Evolutionary conservation across 2,113 vertebrate genomes (phyloP), one percentile per base, ranked within the genome.

Genomic region (Murina feae): DNA sequence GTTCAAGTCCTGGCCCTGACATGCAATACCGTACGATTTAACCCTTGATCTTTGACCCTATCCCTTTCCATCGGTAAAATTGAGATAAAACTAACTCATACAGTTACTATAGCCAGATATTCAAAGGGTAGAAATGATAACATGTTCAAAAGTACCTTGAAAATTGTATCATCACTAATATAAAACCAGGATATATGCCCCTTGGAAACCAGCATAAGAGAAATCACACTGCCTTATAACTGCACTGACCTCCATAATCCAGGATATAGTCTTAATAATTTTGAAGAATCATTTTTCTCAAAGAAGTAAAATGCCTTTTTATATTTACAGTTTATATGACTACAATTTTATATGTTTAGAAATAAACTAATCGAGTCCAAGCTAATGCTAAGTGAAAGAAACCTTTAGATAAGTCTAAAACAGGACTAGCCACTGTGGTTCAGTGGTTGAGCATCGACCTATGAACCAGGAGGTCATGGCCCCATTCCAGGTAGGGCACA

Each of bases 71-170:
- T 30, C 37, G 71, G 9, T 47, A 93, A 94, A 94, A 58, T 4
- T 44, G 14, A 55, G 6, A 49, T 72, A 84, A 90, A 78, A 55
- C 35, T 74, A 92, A 81, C 30, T 69, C 37, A 28, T 39, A 37
- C 49, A 87, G 44, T 65, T 32, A 65, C 21, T 60, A 88, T 20
- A 80, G 49, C 37, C n/a, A 89, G 35, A 51, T 44, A 35, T 58
- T 86, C 76, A 72, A 93, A 81, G 23, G 49, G 44, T 65, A 94
- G 94, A 90, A 63, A 74, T 63, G 7, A 90, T 9, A 81, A 86
- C 7, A 88, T 63, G 35, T 20, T 42, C 94, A 30, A 82, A 86
- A 68, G 28, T 39, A 32, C 23, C 63, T 80, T 90, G 44, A 42
- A 88, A 82, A 94, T 1, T n/a, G 0, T n/a, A 25, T 28, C 32